Conservation (phyloP, 2,797 vertebrate genomes). For the Pseudocheirus occidentalis region DNA sequence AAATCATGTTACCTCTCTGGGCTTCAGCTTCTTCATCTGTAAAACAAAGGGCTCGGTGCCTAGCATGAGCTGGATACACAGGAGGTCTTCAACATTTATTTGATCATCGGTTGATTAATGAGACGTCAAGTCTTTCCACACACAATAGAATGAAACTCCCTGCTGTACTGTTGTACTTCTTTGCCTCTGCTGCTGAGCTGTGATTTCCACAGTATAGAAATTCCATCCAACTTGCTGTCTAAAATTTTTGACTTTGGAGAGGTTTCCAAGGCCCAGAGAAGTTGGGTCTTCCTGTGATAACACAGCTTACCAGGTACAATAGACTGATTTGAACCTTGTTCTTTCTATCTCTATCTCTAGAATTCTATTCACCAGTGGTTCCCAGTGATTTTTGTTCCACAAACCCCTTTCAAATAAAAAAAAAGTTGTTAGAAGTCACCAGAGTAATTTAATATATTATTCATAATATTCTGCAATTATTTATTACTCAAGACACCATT, state of each 20-base stretch:
- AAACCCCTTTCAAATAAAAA: not conserved
- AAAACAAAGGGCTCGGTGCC: not conserved
- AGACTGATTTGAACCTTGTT: not conserved
- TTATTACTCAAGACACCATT: not conserved
- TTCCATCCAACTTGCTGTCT: not conserved
- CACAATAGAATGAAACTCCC: not conserved
- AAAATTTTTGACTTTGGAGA: not conserved
- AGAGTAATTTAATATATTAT: not conserved
- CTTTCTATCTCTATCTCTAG: not conserved
- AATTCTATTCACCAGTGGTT: not conserved
- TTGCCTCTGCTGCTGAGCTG: not conserved
- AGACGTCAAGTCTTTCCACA: not conserved
- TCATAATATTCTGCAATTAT: not conserved
- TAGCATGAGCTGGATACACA: not conserved
- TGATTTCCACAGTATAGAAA: not conserved
- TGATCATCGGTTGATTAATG: not conserved
- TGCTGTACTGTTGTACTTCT: not conserved
- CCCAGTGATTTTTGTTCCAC: not conserved
- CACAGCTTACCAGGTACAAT: not conserved
- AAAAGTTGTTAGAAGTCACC: not conserved
- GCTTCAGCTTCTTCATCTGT: not conserved
- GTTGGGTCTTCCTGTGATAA: not conserved
- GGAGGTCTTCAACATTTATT: not conserved
- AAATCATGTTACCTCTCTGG: not conserved
- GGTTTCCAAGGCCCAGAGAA: not conserved